A percentile compares a stretch with the other conserved stretches of the same genome.
phyloP scores from a whole-genome alignment of 1,140 invertebrate genomes.

The Papilio polyxenes region DNA sequence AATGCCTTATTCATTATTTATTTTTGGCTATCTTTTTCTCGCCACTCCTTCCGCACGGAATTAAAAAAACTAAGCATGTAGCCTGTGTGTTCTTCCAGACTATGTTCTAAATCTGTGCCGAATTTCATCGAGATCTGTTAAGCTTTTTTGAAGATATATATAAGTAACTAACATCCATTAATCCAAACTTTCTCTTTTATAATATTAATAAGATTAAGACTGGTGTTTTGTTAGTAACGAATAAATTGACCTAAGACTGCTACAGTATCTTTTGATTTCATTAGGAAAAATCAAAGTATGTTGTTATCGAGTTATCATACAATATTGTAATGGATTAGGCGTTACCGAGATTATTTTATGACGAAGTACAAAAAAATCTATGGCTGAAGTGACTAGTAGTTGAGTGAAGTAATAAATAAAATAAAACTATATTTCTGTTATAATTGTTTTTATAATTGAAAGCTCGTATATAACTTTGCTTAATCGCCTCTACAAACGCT shows the following conservation, averaged over 20 bases:
- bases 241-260: neutral
- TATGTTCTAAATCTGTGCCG: no score
- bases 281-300: neutral
- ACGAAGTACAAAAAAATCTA: neutral
- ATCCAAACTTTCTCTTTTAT: no score
- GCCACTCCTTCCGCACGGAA: no score
- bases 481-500: neutral
- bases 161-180: no score
- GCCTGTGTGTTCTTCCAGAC: no score
- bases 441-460: conserved; percentile 1
- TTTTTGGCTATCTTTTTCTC: neutral
- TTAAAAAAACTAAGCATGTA: no score
- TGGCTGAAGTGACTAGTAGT: no score
- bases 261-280: neutral
- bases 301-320: no score
- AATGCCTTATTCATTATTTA: neutral
- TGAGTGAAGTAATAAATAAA: no score
- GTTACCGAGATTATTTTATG: neutral
- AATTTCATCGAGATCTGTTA: no score
- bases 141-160: no score
- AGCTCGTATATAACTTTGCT: neutral
- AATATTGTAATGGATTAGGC: no score
- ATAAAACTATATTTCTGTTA: neutral
- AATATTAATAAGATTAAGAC: neutral
- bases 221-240: neutral